Base-by-base conservation (phyloP, 2,113 vertebrate genomes). In the Labeo rohita region DNA sequence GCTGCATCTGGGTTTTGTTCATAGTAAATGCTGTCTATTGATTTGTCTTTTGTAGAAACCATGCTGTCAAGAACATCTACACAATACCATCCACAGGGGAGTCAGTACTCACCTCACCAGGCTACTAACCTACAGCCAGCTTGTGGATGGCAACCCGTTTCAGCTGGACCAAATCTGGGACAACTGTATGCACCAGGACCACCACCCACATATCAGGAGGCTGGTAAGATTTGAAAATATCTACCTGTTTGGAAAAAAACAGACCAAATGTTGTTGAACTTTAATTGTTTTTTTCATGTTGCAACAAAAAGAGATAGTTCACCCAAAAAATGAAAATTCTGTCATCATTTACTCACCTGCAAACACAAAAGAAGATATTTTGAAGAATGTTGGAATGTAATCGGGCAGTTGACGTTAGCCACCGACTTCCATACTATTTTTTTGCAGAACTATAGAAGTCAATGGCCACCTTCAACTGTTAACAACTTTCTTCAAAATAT, bases 131-230 rank as follows among this genome's bases (percentile, higher is more conserved):
- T 95, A 11, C 97, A 96, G 89, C 93, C 94, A 0, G 94, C 92
- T 1, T 93, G 89, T 0, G 92, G 92, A 49, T 66, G 52, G 0
- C 90, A 90, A 87, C 45, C 85, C n/a, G 80, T 94, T 91, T 92
- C 90, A 0, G 90, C 59, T 39, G 90, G 93, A 6, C 90, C 94
- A 0, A 95, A 95, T 88, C 95, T 92, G 0, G 87, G 39, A 39
- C 52, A 87, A 0, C 96, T 61, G 3, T 95, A 94, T 72, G 92
- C 91, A 9, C 93, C 95, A 87, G 96, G 95, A 85, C 96, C 93
- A 0, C 94, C 96, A 3, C 97, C 97, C 0, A 92, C 97, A 0
- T 99, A 98, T 86, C 95, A 96, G 11, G 97, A 98, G 91, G 95
- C 95, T 0, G 63, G 96, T 93, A 89, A 92, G 94, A 43, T 43